These are phyloP conservation scores for Phenganax subtilis DNA, from an alignment of 92 coral and sea anemone genomes.

Conservation along the genomic window DNA sequence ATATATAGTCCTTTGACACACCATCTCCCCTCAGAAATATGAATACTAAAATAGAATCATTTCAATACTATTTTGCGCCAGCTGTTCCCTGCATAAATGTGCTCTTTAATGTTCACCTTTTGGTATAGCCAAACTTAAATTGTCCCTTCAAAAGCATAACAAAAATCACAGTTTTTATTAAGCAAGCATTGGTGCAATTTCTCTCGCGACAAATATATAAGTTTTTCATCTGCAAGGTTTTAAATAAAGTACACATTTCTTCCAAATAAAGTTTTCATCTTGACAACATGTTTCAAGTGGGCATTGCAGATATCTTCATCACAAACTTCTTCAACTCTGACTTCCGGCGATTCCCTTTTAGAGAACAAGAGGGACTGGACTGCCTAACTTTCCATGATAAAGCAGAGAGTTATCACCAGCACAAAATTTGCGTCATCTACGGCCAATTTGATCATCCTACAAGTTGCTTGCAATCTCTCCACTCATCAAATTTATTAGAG, in stretches of 20 bases:
- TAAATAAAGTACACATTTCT: no score
- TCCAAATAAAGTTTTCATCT: no score
- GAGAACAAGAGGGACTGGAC: conserved; percentile 3
- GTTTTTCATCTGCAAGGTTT: no score
- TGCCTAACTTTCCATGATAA: conserved; percentile 10
- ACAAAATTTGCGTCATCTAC: not conserved
- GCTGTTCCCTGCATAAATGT: conserved; percentile 35
- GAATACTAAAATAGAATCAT: conserved; percentile 24
- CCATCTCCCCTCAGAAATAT: conserved; percentile 49
- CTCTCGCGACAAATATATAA: no score
- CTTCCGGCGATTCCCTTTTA: conserved; percentile 33
- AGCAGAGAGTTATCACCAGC: conserved; percentile 1
- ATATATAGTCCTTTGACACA: not conserved
- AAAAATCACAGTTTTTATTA: conserved; percentile 13
- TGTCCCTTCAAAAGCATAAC: conserved; percentile 35
- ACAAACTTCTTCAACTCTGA: not conserved
- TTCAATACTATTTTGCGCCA: conserved; percentile 25
- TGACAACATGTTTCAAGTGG: no score
- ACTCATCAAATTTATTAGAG: not conserved
- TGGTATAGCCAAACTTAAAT: conserved; percentile 36
- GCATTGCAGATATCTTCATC: no score
- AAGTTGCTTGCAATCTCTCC: not conserved
- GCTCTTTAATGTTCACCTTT: conserved; percentile 37
- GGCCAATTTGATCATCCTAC: not conserved
- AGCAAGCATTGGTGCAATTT: no score